phyloP scores from a whole-genome alignment of 2,888 invertebrate species.

The Alsophila aescularia region DNA sequence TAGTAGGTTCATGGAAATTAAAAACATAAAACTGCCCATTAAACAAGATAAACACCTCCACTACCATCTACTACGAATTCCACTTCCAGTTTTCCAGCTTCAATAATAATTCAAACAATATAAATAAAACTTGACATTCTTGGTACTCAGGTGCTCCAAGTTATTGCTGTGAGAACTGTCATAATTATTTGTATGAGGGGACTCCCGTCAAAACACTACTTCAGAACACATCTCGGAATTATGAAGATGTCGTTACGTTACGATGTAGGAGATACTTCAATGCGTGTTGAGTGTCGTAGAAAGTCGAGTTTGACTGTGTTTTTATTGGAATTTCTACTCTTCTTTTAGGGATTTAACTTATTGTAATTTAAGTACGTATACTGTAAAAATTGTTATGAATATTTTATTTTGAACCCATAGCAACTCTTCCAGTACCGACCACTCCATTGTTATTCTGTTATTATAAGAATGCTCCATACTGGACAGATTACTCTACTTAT shows the following conservation, averaged over 20 bases:
- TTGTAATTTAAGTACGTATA: neutral
- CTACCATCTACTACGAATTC: neutral
- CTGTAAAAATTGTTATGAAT: neutral
- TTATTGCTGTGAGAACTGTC: slow-evolving; percentile 71
- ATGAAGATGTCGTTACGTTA: slow-evolving; percentile 38
- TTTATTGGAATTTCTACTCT: slow-evolving; percentile 10
- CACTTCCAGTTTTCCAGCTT: slow-evolving; percentile 14
- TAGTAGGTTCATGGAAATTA: no score
- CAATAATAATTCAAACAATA: slow-evolving; percentile 24
- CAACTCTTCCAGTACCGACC: no score
- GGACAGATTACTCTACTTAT: no score
- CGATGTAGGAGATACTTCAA: slow-evolving; percentile 23
- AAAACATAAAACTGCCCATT: neutral
- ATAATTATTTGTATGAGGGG: slow-evolving; percentile 68
- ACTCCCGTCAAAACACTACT: slow-evolving; percentile 45
- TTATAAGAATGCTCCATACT: no score
- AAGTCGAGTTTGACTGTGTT: slow-evolving; percentile 16
- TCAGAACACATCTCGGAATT: slow-evolving; percentile 27
- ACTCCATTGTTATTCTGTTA: no score
- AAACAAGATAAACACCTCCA: neutral
- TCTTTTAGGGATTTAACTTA: slow-evolving; percentile 1
- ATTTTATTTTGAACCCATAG: no score
- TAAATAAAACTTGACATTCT: slow-evolving; percentile 34
- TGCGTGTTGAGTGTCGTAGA: slow-evolving; percentile 31
- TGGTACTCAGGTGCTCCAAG: slow-evolving; percentile 56